Evolutionary conservation across 2,888 invertebrate species (phyloP).

Genomic region (Himalopsyche anomala): DNA sequence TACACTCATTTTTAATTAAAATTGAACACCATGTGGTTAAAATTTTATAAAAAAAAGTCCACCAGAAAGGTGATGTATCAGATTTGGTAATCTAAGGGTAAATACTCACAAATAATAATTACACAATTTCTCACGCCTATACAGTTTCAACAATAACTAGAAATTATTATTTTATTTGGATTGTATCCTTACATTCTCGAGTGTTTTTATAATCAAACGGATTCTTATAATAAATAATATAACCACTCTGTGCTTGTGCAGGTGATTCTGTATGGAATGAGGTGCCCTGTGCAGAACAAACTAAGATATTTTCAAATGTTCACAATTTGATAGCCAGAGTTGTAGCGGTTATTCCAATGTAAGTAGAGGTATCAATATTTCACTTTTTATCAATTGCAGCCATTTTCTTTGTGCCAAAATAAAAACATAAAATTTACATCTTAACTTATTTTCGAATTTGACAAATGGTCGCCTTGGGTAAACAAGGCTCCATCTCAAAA

Average conservation of each 20-base stretch:
- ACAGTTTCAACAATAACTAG: too few species aligned
- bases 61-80: too few species aligned
- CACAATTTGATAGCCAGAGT: constrained; percentile 78
- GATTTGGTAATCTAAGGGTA: too few species aligned
- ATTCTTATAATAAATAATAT: neutral
- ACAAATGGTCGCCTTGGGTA: neutral
- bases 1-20: too few species aligned
- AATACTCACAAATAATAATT: too few species aligned
- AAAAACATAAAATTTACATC: neutral
- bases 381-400: constrained; percentile 29
- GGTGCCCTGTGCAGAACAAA: constrained; percentile 76
- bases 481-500: too few species aligned
- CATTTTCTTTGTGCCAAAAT: neutral
- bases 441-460: neutral
- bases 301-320: constrained; percentile 79
- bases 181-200: too few species aligned
- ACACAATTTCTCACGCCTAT: too few species aligned
- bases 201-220: too few species aligned
- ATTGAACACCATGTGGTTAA: too few species aligned
- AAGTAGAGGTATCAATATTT: constrained; percentile 67
- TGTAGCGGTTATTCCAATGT: constrained; percentile 76
- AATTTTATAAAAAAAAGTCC: too few species aligned
- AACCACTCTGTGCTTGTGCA: constrained; percentile 67
- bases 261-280: constrained; percentile 78
- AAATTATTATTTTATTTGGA: too few species aligned